Evolutionary conservation across 1,140 invertebrate genomes (phyloP).

Genomic region (Colletes latitarsis): DNA sequence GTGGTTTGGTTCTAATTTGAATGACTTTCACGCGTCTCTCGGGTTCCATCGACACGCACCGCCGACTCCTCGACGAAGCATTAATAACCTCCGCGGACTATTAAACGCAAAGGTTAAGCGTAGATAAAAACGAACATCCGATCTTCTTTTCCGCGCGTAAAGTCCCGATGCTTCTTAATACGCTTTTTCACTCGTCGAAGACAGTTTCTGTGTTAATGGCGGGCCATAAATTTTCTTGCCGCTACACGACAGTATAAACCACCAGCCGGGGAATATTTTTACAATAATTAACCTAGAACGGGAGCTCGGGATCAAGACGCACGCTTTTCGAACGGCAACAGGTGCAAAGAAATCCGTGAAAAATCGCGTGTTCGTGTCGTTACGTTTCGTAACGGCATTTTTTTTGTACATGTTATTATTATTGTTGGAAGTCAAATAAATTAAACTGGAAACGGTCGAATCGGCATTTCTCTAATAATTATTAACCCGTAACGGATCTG

Average conservation of each 20-base stretch:
- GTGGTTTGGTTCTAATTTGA: conserved; percentile 19
- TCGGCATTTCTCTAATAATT: no score
- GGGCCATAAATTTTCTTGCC: conserved; percentile 2
- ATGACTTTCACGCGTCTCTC: conserved; percentile 8
- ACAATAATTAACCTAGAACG: not conserved
- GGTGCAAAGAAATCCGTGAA: no score
- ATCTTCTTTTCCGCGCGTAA: not conserved
- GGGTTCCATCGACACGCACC: not conserved
- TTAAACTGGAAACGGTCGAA: no score
- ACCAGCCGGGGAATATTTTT: not conserved
- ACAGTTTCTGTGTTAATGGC: not conserved
- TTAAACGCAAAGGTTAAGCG: conserved; percentile 8
- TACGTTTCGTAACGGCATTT: no score
- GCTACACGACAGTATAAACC: not conserved
- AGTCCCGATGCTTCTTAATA: not conserved
- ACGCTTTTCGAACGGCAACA: no score
- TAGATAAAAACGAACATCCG: not conserved
- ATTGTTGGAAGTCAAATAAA: no score
- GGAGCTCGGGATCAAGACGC: no score
- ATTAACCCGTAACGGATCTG: no score
- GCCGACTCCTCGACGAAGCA: not conserved
- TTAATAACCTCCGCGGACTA: not conserved
- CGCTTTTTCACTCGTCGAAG: not conserved
- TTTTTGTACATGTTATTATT: no score
- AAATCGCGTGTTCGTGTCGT: no score